These are phyloP conservation scores for Atta colombica DNA, from an alignment of 1,140 invertebrate genomes.

Conservation along the genomic window DNA sequence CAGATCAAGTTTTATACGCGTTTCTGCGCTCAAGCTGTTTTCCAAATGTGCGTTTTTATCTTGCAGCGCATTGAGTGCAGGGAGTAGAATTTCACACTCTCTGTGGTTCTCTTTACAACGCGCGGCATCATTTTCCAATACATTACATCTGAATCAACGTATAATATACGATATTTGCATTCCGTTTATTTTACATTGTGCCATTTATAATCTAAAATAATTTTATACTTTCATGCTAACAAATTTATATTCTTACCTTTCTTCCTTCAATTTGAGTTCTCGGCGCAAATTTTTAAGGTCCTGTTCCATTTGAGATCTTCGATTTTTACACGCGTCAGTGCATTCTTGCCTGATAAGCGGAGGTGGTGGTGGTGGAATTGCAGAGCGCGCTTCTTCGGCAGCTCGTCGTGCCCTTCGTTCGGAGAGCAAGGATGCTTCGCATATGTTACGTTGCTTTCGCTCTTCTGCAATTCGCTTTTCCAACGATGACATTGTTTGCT, in stretches of 20 bases:
- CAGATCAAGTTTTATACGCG: constrained; percentile 97
- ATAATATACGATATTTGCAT: neutral
- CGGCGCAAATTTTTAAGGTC: constrained; percentile 92
- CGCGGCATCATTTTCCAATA: constrained; percentile 82
- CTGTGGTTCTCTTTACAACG: constrained; percentile 90
- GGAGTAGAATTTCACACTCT: constrained; percentile 93
- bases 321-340: constrained; percentile 91
- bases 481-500: constrained; percentile 91
- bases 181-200: neutral
- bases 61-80: constrained; percentile 93
- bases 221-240: neutral
- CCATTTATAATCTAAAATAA: constrained; percentile 10
- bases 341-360: constrained; percentile 88
- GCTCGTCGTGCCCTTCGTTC: constrained; percentile 89
- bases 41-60: constrained; percentile 96
- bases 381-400: constrained; percentile 86
- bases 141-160: constrained; percentile 72
- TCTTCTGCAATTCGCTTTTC: constrained; percentile 95
- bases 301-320: constrained; percentile 92
- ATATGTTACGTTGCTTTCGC: constrained; percentile 90
- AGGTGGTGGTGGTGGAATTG: constrained; percentile 81
- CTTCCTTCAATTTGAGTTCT: constrained; percentile 92
- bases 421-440: constrained; percentile 92
- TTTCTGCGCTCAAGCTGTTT: constrained; percentile 97
- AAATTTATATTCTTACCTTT: constrained; percentile 85